Evolutionary conservation across 2,888 invertebrate species (phyloP), one percentile per base, ranked within the genome.

Genomic region (Ferrisia virgata): DNA sequence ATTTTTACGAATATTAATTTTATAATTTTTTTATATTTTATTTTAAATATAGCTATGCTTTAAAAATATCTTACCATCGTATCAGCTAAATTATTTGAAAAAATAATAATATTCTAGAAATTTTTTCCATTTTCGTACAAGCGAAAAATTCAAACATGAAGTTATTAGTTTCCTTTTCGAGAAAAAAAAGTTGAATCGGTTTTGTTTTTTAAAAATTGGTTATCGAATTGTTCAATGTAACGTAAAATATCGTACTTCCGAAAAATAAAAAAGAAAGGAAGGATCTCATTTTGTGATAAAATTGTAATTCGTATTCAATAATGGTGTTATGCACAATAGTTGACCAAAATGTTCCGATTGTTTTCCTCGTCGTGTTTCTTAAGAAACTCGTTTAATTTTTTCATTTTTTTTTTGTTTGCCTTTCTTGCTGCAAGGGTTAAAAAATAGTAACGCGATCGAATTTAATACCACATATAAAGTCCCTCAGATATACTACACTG

Each of bases 291-390:
- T 64, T 13, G 13, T 5, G 64, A 64, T 28, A 64, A 64, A 64
- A 64, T 64, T 28, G 64, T 64, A 64, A 64, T 64, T 64, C 64
- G 64, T 64, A 64, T 64, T 64, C 64, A 64, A 64, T 28, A 64
- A 64, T 28, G 25, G 28, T 64, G 64, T 4, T 64, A 15, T 15
- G 13, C 4, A 28, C 64, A 28, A 64, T 64, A 28, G 25, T 64
- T 64, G 28, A 6, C 53, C 22, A 18, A 53, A 53, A 53, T 64
- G 15, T 64, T 64, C 15, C 15, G 64, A 64, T 64, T 64, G 28
- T 64, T 64, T 58, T 18, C 58, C 47, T 22, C 22, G 22, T 11
- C 53, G n/a, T 47, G 6, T 6, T 53, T 53, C 18, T 5, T 53
- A 53, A 2, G 36, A 53, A 53, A 22, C 11, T 53, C 18, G 22